Percentiles rank a stretch among this genome's conserved stretches.
phyloP scores from a whole-genome alignment of 1,140 invertebrate genomes.

The Drosophila pandora region DNA sequence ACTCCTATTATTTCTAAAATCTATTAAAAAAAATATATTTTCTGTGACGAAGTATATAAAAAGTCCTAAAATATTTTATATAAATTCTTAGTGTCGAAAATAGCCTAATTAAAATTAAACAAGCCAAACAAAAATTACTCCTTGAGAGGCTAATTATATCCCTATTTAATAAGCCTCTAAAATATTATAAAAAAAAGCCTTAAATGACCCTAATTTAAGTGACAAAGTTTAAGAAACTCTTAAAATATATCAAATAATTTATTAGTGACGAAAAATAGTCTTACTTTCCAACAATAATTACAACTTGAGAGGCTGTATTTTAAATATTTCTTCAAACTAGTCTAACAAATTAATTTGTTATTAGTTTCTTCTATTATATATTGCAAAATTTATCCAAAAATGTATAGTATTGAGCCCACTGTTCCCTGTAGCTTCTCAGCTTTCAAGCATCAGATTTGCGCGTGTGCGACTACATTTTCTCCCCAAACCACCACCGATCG shows the following conservation, averaged over 20 bases:
- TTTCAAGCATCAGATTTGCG: conserved; percentile 14
- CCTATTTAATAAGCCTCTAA: too few relatives aligned
- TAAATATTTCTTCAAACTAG: background rate
- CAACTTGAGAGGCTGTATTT: background rate
- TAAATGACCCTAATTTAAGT: too few relatives aligned
- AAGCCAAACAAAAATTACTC: too few relatives aligned
- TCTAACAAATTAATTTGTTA: too few relatives aligned
- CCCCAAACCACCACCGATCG: background rate
- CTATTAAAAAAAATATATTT: background rate
- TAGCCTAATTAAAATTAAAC: too few relatives aligned
- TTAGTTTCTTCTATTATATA: too few relatives aligned
- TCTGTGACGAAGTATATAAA: background rate
- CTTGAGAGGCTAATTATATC: too few relatives aligned
- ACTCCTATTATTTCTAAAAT: background rate
- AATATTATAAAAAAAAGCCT: too few relatives aligned
- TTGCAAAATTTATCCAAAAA: background rate
- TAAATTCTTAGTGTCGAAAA: too few relatives aligned
- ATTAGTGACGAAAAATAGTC: background rate
- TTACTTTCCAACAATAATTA: background rate
- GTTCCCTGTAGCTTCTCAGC: background rate
- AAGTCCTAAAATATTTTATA: too few relatives aligned
- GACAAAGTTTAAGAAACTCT: too few relatives aligned
- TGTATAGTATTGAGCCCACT: conserved; percentile 1
- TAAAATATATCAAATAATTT: too few relatives aligned
- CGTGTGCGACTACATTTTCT: conserved; percentile 30